Conservation (phyloP, 2,113 vertebrate genomes). For the Ochotona curzoniae region DNA sequence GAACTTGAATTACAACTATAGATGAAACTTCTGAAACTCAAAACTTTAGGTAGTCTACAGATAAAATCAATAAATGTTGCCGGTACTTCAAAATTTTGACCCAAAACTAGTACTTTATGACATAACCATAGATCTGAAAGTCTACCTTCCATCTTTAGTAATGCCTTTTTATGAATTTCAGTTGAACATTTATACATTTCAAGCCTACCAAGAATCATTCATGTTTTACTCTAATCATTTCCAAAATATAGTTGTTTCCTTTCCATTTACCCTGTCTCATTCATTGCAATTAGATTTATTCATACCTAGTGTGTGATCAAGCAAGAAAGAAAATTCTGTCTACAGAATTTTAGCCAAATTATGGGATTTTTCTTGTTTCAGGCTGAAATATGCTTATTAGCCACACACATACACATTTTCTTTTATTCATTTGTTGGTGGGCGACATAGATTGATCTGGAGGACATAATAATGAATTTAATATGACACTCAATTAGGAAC, state of each 20-base stretch:
- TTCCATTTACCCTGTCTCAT: background rate
- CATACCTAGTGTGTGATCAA: background rate
- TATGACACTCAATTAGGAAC: background rate
- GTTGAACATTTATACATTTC: background rate
- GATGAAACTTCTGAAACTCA: background rate
- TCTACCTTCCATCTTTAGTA: background rate
- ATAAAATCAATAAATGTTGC: background rate
- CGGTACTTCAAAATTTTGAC: background rate
- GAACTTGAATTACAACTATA: background rate
- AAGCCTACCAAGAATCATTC: background rate
- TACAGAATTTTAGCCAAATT: background rate
- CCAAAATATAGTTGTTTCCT: background rate
- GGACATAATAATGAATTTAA: background rate
- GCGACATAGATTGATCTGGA: background rate
- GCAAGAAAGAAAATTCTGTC: background rate
- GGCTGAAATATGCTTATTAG: background rate
- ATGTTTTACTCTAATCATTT: conserved; percentile 11
- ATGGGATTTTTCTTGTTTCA: background rate
- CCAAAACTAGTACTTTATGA: background rate
- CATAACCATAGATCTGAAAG: background rate
- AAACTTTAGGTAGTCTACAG: background rate
- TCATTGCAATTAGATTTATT: background rate
- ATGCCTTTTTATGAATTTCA: background rate
- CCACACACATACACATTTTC: background rate
- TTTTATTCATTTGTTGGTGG: background rate